Evolutionary conservation across 2,113 vertebrate genomes (phyloP).

Genomic region (Halichoerus grypus): DNA sequence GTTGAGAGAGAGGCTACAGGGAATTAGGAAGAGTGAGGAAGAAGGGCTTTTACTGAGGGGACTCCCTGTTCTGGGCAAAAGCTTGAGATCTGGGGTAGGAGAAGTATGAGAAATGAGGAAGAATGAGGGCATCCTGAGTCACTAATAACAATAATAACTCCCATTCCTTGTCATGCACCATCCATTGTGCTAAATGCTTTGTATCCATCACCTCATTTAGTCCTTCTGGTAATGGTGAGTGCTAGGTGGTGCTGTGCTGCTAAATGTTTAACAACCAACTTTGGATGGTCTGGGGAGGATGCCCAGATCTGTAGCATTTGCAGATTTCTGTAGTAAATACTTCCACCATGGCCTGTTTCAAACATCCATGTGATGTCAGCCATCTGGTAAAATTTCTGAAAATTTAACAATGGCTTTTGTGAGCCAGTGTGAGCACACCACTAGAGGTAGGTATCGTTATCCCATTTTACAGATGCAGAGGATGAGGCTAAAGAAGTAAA

Average conservation of each 20-base stretch:
- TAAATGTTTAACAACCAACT: background rate
- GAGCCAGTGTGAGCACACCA: background rate
- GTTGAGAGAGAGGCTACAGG: background rate
- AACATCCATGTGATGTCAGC: background rate
- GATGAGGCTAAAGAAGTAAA: background rate
- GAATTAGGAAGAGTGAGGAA: background rate
- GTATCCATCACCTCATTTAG: background rate
- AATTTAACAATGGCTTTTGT: background rate
- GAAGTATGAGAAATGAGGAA: background rate
- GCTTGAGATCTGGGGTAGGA: background rate
- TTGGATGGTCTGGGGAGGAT: background rate
- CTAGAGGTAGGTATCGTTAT: background rate
- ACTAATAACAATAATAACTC: background rate
- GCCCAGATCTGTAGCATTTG: background rate
- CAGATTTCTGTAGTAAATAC: slow-evolving; percentile 36
- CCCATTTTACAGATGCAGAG: background rate
- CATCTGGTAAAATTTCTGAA: slow-evolving; percentile 5
- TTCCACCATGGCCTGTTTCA: background rate
- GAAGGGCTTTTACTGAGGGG: background rate
- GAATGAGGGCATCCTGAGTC: background rate
- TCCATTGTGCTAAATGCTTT: background rate
- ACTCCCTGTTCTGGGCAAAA: background rate
- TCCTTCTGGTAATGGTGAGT: background rate
- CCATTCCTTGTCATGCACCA: background rate
- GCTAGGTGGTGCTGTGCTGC: background rate